Evolutionary conservation across 2,888 invertebrate genomes (phyloP).

Genomic region (Calliopum simillimum): DNA sequence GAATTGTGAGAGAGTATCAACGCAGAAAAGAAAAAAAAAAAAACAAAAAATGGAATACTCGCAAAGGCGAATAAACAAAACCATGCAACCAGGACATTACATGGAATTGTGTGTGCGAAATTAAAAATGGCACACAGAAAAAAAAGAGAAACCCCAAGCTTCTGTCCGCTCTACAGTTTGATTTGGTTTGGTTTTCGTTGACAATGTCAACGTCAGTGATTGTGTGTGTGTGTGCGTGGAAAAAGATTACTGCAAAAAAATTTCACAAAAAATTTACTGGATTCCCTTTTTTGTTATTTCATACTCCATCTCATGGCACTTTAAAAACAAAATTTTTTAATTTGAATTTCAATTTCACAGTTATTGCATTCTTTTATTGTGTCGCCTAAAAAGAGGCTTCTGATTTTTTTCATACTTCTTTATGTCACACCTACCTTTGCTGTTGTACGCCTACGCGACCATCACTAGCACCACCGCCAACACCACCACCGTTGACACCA

Average conservation of each 20-base stretch:
- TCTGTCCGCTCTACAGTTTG: background rate
- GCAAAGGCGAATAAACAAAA: background rate
- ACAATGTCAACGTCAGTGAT: background rate
- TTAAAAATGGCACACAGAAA: slow-evolving; percentile 2
- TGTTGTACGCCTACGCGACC: slow-evolving; percentile 51
- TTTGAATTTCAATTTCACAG: slow-evolving; percentile 34
- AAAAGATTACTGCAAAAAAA: background rate
- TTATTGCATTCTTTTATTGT: slow-evolving; percentile 22
- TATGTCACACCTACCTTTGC: slow-evolving; percentile 58
- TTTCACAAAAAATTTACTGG: background rate
- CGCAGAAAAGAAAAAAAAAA: background rate
- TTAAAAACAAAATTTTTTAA: slow-evolving; percentile 9
- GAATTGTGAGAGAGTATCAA: background rate
- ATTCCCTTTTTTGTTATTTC: background rate
- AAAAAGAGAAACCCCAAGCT: background rate
- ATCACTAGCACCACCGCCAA: slow-evolving; percentile 45
- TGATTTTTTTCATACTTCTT: slow-evolving; percentile 13
- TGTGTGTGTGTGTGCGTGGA: background rate
- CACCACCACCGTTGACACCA: slow-evolving; percentile 46
- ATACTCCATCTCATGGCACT: background rate
- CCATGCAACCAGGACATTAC: background rate
- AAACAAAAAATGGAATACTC: too few species aligned
- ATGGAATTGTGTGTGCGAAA: slow-evolving; percentile 1
- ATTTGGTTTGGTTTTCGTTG: background rate
- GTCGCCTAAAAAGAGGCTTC: slow-evolving; percentile 24